Percentiles rank a stretch among this genome's conserved stretches.
These are phyloP conservation scores for Calliphora vomitoria DNA, from an alignment of 2,888 invertebrate species.

Conservation along the genomic window DNA sequence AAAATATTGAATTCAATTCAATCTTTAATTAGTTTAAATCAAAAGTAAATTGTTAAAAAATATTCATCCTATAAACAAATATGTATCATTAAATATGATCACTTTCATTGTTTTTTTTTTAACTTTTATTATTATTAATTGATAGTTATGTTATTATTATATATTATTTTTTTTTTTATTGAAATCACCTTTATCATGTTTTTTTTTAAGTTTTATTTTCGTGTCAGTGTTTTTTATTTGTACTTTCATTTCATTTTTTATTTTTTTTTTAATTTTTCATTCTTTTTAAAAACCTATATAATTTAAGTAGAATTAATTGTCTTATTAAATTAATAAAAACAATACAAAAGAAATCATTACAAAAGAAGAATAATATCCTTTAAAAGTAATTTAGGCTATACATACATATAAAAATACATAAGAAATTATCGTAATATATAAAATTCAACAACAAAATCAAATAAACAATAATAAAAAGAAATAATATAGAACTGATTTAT, in stretches of 20 bases:
- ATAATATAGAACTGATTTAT: not conserved
- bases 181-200: conserved; percentile 40
- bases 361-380: conserved; percentile 57
- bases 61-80: conserved; percentile 46
- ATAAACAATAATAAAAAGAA: conserved; percentile 54
- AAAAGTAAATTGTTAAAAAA: conserved; percentile 44
- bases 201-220: conserved; percentile 40
- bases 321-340: conserved; percentile 58
- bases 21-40: conserved; percentile 60
- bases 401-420: conserved; percentile 46
- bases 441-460: conserved; percentile 42
- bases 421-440: conserved; percentile 60
- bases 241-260: conserved; percentile 31
- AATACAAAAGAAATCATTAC: conserved; percentile 43
- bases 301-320: conserved; percentile 67
- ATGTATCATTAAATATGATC: conserved; percentile 23
- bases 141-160: conserved; percentile 56
- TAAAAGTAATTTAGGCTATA: conserved; percentile 66
- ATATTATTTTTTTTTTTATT: conserved; percentile 34
- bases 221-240: conserved; percentile 57
- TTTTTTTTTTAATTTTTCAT: conserved; percentile 20
- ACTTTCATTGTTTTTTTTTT: conserved; percentile 19
- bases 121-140: conserved; percentile 31
- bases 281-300: conserved; percentile 27
- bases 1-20: conserved; percentile 71